phyloP scores from a whole-genome alignment of 2,797 vertebrate genomes.

The Chloroceryle amazona region DNA sequence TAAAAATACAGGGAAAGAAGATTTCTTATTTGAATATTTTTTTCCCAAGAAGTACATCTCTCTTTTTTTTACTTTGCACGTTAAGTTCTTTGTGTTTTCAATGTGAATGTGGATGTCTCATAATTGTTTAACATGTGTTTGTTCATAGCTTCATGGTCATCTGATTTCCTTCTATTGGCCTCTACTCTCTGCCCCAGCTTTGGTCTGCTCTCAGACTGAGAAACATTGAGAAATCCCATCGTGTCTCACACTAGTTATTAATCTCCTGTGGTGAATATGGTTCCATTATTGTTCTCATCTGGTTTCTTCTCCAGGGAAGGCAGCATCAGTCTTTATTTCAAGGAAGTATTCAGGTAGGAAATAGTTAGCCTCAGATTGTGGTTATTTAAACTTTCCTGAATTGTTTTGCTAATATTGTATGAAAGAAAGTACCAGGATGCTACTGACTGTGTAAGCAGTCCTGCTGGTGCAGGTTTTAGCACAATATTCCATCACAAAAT shows the following conservation, averaged over 20 bases:
- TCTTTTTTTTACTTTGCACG: background rate
- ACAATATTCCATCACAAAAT: background rate
- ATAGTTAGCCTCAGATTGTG: background rate
- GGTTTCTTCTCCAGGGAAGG: background rate
- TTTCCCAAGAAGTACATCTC: background rate
- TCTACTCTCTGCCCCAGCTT: background rate
- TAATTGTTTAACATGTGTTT: background rate
- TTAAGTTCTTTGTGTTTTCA: background rate
- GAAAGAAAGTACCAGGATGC: background rate
- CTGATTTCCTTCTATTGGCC: background rate
- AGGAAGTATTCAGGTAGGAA: background rate
- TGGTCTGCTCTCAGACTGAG: background rate
- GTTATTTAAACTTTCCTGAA: background rate
- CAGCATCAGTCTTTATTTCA: background rate
- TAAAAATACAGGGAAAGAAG: background rate
- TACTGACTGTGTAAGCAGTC: background rate
- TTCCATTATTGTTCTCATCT: background rate
- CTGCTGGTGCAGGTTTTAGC: background rate
- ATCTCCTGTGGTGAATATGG: background rate
- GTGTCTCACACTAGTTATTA: background rate
- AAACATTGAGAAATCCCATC: background rate
- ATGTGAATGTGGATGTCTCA: background rate
- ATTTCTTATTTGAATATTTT: background rate
- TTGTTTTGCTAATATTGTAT: background rate
- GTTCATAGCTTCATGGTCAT: background rate